Evolutionary conservation across 2,888 invertebrate species (phyloP), one percentile per base, ranked within the genome.

Genomic region (Philhelius pedissequus): DNA sequence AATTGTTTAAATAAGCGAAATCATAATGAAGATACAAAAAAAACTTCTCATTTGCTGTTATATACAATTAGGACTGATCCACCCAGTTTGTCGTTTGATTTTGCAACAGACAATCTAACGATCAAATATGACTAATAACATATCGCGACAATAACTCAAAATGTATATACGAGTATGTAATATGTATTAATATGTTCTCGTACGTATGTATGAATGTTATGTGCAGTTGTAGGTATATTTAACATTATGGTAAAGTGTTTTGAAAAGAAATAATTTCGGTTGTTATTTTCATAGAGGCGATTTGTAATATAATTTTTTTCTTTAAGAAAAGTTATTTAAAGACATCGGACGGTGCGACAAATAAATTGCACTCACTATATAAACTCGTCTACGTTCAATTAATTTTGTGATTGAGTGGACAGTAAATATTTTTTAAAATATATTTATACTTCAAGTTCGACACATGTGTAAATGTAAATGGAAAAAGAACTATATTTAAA

Each of bases 341-440:
- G 43, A 54, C 50, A 62, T 62, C 38, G 9, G 8, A 30, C 43
- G 68, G 62, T 62, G 62, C 62, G 77, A 82, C 69, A 75, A 74
- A 78, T 70, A 40, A 79, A 79, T 69, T 74, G 74, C 74, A 78
- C 35, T 83, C 73, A 69, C 83, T 66, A 70, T 43, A 78, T 66
- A 75, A 66, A 68, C 38, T 83, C 79, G 83, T 79, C 30, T 64
- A 64, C 79, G 70, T 79, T 83, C 83, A 83, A 83, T 83, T 83
- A 75, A 83, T 78, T 74, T 58, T 58, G 45, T 78, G 78, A 83
- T 79, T 78, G 74, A 83, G 64, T 64, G 48, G 70, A 43, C n/a
- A n/a, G n/a, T n/a, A 18, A 45, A 40, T 62, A 30, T 18, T 43
- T n/a, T n/a, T n/a, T n/a, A n/a, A 56, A 71, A 76, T 66, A 45